phyloP scores from a whole-genome alignment of 2,797 vertebrate genomes.

The Pseudochirops cupreus region DNA sequence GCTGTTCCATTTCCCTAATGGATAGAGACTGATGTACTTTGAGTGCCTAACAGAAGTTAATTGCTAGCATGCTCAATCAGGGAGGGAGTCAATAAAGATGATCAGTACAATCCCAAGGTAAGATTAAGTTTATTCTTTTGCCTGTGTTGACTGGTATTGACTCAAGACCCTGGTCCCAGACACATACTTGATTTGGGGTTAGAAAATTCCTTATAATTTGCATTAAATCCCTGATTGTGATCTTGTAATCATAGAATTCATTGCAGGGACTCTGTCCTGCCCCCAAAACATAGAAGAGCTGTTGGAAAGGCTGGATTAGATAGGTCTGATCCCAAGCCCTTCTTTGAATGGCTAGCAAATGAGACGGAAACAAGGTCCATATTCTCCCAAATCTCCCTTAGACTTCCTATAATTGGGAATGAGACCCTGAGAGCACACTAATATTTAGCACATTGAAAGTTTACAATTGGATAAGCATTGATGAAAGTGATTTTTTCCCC shows the following conservation, averaged over 20 bases:
- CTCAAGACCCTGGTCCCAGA: neutral
- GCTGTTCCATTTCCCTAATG: neutral
- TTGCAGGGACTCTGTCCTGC: neutral
- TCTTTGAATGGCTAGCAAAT: neutral
- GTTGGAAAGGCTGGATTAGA: neutral
- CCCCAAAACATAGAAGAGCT: neutral
- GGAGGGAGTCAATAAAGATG: neutral
- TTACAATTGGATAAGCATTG: neutral
- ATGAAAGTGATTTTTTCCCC: neutral
- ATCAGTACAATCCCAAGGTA: neutral
- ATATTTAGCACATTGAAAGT: neutral
- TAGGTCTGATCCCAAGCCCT: neutral
- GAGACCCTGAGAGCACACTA: neutral
- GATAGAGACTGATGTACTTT: neutral
- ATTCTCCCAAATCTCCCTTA: neutral
- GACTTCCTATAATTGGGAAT: neutral
- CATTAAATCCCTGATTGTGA: neutral
- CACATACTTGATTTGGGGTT: neutral
- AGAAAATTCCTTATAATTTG: neutral
- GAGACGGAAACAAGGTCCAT: neutral
- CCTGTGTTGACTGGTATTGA: neutral
- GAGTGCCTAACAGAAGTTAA: neutral
- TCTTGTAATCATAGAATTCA: neutral
- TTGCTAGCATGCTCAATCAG: neutral
- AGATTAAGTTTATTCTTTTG: neutral